Evolutionary conservation across 2,797 vertebrate genomes (phyloP).

Genomic region (Smutsia temminckii): DNA sequence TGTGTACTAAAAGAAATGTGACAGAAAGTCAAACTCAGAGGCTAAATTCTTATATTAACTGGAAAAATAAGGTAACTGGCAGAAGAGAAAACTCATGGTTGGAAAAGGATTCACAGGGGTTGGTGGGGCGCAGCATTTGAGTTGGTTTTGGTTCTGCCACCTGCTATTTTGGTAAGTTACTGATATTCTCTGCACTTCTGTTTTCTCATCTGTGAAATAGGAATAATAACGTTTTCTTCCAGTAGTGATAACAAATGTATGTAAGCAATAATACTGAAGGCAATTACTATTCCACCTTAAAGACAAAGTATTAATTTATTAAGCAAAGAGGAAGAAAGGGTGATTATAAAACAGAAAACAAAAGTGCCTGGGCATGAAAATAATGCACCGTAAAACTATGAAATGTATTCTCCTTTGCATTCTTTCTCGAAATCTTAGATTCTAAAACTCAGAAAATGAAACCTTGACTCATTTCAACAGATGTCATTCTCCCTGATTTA

Average conservation of each 20-base stretch:
- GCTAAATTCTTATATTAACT: background rate
- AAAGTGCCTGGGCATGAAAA: background rate
- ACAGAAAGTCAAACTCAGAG: background rate
- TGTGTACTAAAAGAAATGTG: background rate
- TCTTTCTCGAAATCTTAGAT: background rate
- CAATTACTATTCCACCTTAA: background rate
- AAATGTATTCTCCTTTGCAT: background rate
- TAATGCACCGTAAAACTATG: background rate
- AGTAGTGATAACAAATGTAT: background rate
- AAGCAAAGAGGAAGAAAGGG: background rate
- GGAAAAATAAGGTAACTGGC: background rate
- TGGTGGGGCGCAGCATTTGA: background rate
- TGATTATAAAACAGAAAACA: background rate
- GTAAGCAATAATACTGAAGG: background rate
- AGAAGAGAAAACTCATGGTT: background rate
- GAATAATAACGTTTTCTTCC: background rate
- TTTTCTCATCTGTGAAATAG: background rate
- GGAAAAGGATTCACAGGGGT: background rate
- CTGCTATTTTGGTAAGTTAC: background rate
- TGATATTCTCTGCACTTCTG: background rate
- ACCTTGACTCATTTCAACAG: background rate
- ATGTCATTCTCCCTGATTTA: background rate
- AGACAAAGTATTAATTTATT: background rate
- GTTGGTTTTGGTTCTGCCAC: background rate
- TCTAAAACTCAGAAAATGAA: slow-evolving; percentile 37